These are phyloP conservation scores for Andinoacara biseriatus DNA, from an alignment of 2,113 vertebrate species.

Conservation along the genomic window DNA sequence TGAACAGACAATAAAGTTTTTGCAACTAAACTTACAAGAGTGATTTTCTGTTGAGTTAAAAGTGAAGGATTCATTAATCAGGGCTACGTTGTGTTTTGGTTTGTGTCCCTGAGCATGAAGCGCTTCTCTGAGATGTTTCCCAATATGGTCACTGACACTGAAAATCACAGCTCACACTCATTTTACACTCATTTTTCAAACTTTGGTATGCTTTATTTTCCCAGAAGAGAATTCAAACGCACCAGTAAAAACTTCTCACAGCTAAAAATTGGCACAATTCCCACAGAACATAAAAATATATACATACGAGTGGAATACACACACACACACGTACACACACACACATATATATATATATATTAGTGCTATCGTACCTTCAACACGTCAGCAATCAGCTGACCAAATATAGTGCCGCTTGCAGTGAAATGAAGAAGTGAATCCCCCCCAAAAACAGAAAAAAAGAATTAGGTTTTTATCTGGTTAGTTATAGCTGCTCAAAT, in stretches of 20 bases:
- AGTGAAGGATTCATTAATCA: not conserved
- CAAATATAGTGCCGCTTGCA: not conserved
- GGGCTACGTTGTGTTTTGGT: not conserved
- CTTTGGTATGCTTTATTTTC: not conserved
- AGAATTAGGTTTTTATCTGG: not conserved
- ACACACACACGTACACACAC: too few relatives aligned
- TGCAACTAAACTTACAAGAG: slow-evolving; percentile 50
- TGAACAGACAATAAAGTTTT: slow-evolving; percentile 78
- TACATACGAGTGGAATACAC: not conserved
- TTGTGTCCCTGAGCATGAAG: not conserved
- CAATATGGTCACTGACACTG: not conserved
- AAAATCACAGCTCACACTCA: not conserved
- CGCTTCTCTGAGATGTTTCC: not conserved
- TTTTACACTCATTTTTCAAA: not conserved
- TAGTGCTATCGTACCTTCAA: not conserved
- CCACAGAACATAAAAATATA: not conserved
- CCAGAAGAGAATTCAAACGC: not conserved
- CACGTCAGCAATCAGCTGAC: not conserved
- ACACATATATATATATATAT: too few relatives aligned
- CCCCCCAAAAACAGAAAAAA: not conserved
- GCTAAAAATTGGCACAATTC: not conserved
- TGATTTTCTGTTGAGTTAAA: slow-evolving; percentile 19
- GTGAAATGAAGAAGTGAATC: not conserved
- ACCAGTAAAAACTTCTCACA: not conserved
- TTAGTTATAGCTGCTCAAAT: not conserved